A percentile compares a stretch with the other conserved stretches of the same genome.
These are phyloP conservation scores for Protonemura montana DNA, from an alignment of 2,888 invertebrate genomes.

Conservation along the genomic window DNA sequence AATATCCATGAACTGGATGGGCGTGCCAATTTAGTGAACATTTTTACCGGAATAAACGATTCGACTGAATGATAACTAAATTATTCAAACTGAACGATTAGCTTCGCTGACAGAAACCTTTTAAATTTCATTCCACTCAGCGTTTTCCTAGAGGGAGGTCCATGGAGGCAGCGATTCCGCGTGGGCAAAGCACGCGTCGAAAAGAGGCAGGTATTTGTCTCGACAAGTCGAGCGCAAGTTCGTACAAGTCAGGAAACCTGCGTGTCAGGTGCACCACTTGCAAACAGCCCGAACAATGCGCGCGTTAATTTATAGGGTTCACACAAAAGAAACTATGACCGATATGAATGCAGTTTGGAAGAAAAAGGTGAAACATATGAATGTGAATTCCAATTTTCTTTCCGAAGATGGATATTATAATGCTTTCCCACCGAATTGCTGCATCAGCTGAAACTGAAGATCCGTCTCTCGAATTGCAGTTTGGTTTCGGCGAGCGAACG, in stretches of 20 bases:
- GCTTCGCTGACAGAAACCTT: conserved; percentile 8
- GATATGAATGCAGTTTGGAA: background rate
- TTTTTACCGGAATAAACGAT: conserved; percentile 20
- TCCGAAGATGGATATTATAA: conserved; percentile 21
- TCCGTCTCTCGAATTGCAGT: conserved; percentile 35
- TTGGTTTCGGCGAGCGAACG: background rate
- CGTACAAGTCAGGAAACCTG: background rate
- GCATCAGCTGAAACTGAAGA: conserved; percentile 37
- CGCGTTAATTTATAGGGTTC: background rate
- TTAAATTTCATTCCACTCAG: background rate
- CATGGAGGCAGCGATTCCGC: background rate
- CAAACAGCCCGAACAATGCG: background rate
- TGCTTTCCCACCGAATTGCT: conserved; percentile 31
- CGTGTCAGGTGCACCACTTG: background rate
- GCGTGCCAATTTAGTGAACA: conserved; percentile 17
- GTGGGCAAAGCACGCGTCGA: background rate
- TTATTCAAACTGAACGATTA: conserved; percentile 28
- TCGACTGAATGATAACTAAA: conserved; percentile 16
- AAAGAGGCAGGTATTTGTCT: background rate
- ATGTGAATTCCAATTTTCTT: conserved; percentile 27
- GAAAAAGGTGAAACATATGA: conserved; percentile 16
- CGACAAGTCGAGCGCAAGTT: background rate
- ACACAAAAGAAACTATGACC: background rate
- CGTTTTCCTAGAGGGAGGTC: background rate
- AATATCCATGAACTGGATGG: conserved; percentile 14